Base-by-base conservation (phyloP, 2,797 vertebrate species). In the Luscinia luscinia region DNA sequence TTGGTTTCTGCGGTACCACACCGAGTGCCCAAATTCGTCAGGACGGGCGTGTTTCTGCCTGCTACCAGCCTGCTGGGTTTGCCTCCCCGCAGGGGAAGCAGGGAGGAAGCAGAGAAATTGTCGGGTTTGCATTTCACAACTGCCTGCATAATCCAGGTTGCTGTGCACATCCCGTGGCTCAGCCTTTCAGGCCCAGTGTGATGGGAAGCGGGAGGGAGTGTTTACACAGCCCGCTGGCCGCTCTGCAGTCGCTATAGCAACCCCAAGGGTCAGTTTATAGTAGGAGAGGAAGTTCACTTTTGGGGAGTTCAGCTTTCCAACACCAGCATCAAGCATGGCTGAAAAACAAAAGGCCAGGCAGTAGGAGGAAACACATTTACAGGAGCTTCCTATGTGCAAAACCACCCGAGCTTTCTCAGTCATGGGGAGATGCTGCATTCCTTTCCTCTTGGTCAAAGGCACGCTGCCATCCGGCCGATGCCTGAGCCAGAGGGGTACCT, bases 181-280 rank as follows among this genome's bases (percentile, higher is more conserved):
- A 51, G 84, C 54, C 92, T 88, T 79, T 90, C 57, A 12, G 63
- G 72, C 73, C 21, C 52, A 34, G 87, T 17, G 30, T 21, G 90
- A 69, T 93, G 86, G 92, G 92, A 89, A 95, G 89, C 23, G 4
- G 68, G 51, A 91, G 91, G 57, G 62, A 85, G 96, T 97, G 97
- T 97, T 98, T 96, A 97, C 89, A 87, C 69, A 95, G 96, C 83
- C 87, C 67, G 8, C 83, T 75, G 74, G 30, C 84, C 10, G 16
- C 93, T 89, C 94, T 79, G 94, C 97, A 91, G 96, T 97, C 94
- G 62, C 96, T 95, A 97, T 96, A 93, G 97, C 95, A 97, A 98
- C 97, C 86, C 83, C 66, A 73, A 92, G 96, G 97, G 97, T 97
- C 97, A 97, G 97, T 97, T 98, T 97, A 95, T 96, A 96, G 96